Conservation (phyloP, 2,797 vertebrate genomes). For the Glyptemys insculpta region DNA sequence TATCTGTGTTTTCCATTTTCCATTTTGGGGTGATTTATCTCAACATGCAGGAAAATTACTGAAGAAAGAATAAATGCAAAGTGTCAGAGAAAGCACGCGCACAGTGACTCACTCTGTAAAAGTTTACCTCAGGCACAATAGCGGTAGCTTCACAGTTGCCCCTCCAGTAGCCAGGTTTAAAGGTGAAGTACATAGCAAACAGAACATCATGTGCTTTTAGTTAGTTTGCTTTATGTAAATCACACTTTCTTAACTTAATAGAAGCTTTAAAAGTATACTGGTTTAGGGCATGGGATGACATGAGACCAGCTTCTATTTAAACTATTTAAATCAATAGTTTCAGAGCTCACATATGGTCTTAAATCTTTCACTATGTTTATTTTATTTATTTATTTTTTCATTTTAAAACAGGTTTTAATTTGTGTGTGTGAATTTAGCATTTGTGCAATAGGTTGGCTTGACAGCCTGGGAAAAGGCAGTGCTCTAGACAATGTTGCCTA, state of each 20-base stretch:
- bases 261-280: neutral
- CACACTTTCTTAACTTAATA: neutral
- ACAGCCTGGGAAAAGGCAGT: neutral
- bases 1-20: neutral
- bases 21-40: neutral
- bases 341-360: fast-evolving
- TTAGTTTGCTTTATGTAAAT: neutral
- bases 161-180: fast-evolving
- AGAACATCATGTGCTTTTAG: neutral
- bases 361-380: fast-evolving
- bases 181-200: neutral
- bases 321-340: neutral
- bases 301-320: neutral
- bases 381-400: neutral
- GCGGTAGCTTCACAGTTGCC: fast-evolving
- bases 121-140: fast-evolving
- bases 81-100: neutral
- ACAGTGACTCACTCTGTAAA: fast-evolving
- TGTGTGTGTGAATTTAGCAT: neutral
- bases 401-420: neutral
- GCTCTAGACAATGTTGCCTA: neutral
- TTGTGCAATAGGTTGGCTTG: fast-evolving
- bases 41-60: neutral
- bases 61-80: neutral
- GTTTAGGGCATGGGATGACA: neutral